phyloP scores from a whole-genome alignment of 2,113 vertebrate genomes.

The Hystrix cristata region DNA sequence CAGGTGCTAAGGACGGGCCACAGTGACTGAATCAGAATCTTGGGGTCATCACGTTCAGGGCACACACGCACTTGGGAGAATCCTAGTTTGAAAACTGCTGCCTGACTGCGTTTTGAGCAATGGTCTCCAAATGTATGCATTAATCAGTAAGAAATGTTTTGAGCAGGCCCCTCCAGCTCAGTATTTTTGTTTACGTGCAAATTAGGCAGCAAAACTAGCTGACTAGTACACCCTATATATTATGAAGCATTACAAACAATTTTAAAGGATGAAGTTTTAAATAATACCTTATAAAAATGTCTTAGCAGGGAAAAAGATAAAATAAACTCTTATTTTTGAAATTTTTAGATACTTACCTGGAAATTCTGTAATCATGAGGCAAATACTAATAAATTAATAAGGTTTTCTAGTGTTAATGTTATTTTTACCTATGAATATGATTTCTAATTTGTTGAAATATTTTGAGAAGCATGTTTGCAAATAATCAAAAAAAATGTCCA shows the following conservation, averaged over 20 bases:
- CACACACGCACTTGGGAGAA: not conserved
- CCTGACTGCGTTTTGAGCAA: not conserved
- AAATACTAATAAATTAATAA: slow-evolving; percentile 11
- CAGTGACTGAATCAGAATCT: not conserved
- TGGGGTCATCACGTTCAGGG: not conserved
- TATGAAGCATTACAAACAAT: not conserved
- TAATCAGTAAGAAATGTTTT: not conserved
- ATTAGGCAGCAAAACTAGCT: not conserved
- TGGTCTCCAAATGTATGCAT: not conserved
- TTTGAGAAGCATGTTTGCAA: slow-evolving; percentile 62
- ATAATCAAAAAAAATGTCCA: slow-evolving; percentile 57
- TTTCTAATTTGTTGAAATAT: slow-evolving; percentile 51
- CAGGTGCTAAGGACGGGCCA: not conserved
- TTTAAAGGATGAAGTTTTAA: slow-evolving; percentile 7
- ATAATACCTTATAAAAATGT: not conserved
- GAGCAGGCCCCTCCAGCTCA: not conserved
- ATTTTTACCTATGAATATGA: slow-evolving; percentile 40
- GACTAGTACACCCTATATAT: not conserved
- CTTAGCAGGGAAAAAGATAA: not conserved
- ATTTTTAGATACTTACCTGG: not conserved
- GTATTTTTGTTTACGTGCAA: not conserved
- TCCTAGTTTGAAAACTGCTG: not conserved
- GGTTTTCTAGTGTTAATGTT: slow-evolving; percentile 6
- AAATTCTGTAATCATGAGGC: not conserved
- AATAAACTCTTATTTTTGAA: not conserved